Evolutionary conservation across 2,888 invertebrate genomes (phyloP).

Genomic region (Bellardia pandia): DNA sequence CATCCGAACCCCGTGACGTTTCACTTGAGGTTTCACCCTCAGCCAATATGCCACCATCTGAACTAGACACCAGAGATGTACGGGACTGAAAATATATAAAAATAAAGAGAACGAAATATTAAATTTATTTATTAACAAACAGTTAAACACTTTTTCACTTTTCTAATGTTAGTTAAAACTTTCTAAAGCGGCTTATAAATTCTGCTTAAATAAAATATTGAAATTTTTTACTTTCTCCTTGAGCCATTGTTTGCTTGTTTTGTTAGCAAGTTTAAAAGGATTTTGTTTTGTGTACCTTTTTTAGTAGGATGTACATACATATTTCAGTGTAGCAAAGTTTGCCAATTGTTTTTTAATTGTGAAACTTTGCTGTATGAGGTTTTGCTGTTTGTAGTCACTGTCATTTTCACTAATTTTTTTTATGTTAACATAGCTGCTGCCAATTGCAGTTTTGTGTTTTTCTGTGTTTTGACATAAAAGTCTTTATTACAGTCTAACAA

Average conservation of each 20-base stretch:
- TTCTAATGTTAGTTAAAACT: background rate
- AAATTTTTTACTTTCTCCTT: slow-evolving; percentile 16
- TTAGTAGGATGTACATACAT: background rate
- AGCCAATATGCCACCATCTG: slow-evolving; percentile 86
- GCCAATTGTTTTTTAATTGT: background rate
- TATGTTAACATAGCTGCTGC: slow-evolving; percentile 68
- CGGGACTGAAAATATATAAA: slow-evolving; percentile 81
- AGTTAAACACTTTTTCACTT: slow-evolving; percentile 33
- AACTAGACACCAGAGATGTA: slow-evolving; percentile 84
- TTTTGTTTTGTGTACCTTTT: background rate
- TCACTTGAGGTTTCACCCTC: slow-evolving; percentile 87
- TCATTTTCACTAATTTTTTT: slow-evolving; percentile 56
- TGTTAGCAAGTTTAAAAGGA: background rate
- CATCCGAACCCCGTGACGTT: slow-evolving; percentile 85
- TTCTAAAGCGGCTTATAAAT: slow-evolving; percentile 50
- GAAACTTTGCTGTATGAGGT: background rate
- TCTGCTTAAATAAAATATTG: slow-evolving; percentile 38
- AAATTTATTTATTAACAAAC: slow-evolving; percentile 31
- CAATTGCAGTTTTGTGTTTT: slow-evolving; percentile 33
- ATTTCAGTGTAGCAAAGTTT: background rate
- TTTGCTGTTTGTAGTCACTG: slow-evolving; percentile 34
- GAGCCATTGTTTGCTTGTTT: background rate
- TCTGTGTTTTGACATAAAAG: background rate
- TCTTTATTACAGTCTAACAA: slow-evolving; percentile 44
- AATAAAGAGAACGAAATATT: slow-evolving; percentile 22